phyloP scores from a whole-genome alignment of 1,140 invertebrate species.

The Theocolax elegans region DNA sequence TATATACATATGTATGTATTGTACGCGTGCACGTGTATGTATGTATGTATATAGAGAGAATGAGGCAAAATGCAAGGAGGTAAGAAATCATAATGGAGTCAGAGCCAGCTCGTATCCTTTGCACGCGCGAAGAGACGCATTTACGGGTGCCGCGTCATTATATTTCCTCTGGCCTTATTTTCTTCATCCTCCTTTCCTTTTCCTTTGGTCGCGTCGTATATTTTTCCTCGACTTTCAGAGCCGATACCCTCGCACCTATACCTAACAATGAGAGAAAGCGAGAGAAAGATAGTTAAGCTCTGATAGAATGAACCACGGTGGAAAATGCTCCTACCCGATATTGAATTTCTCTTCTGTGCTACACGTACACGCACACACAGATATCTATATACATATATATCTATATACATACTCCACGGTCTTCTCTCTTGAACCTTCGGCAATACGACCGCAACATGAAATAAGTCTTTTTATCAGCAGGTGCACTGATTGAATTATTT shows the following conservation, averaged over 20 bases:
- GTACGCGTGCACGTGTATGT: too few species aligned
- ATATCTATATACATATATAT: too few species aligned
- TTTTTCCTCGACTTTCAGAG: background rate
- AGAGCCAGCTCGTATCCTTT: background rate
- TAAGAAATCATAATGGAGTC: constrained; percentile 23
- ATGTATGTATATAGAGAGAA: too few species aligned
- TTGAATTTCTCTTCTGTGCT: constrained; percentile 6
- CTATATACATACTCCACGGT: too few species aligned
- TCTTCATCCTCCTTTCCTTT: background rate
- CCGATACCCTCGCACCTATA: background rate
- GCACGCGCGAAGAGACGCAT: background rate
- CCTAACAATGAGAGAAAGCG: background rate
- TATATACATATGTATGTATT: too few species aligned
- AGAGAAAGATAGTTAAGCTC: background rate
- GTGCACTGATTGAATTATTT: constrained; percentile 8
- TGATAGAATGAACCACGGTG: constrained; percentile 5
- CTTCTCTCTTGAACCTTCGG: too few species aligned
- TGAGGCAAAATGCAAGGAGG: too few species aligned
- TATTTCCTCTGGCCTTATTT: background rate
- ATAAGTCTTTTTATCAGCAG: constrained; percentile 1
- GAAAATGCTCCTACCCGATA: constrained; percentile 1
- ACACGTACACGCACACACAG: too few species aligned
- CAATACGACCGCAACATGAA: too few species aligned
- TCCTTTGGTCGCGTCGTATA: background rate
- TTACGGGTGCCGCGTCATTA: background rate